Evolutionary conservation across 2,888 invertebrate species (phyloP), one percentile per base, ranked within the genome.

Genomic region (Agrochola macilenta): DNA sequence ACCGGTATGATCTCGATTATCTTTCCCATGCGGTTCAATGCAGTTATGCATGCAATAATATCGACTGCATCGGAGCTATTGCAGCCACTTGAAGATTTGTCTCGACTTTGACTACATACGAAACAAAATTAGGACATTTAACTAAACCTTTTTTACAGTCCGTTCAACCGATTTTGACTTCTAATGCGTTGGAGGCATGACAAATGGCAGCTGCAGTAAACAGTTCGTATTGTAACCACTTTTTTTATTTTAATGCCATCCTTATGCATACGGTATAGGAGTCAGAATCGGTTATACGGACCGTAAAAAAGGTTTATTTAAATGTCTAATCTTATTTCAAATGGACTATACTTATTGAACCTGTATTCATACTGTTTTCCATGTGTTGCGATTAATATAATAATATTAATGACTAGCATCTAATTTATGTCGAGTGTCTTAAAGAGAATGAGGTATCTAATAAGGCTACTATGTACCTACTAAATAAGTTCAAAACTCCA

Each of bases 1-100:
- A 75, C 4, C 52, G 68, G 14, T 43, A 73, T 12, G 5, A 63
- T 17, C 58, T 54, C 11, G 7, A 49, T 82, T 60, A 76, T 46
- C 43, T 35, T 71, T 14, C 2, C 12, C 20, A n/a, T 69, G n/a
- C 12, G n/a, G 30, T 30, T 57, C 17, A 3, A 14, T 73, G 17
- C 14, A 30, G n/a, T 20, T 43, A 30, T 26, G 4, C 9, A 30
- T n/a, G 35, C 54, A 57, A 43, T 17, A 46, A 39, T 20, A 17
- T 73, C 35, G 35, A 72, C 17, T 46, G 26, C 17, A 54, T 30
- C 17, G 7, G 11, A 7, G 11, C 26, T 52, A n/a, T 30, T 35
- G 12, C 46, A 35, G 26, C 5, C 26, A n/a, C 4, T 30, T 57
- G 14, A 7, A 35, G n/a, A 17, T 46, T 26, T 43, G 23, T 26